These are phyloP conservation scores for Saxicola maurus DNA, from an alignment of 2,797 vertebrate species.

Conservation along the genomic window DNA sequence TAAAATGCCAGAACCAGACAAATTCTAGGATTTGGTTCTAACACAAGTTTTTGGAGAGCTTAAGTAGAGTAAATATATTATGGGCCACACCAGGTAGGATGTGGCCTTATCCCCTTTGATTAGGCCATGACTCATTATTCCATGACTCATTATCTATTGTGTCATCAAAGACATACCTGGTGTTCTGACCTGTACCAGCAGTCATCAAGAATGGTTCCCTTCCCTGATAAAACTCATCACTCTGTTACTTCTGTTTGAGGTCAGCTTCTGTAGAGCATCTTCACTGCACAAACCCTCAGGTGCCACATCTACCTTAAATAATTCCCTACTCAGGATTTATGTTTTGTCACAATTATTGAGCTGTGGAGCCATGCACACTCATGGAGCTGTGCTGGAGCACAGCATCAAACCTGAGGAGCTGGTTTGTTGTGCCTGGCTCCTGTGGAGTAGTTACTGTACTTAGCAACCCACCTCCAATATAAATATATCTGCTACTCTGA, in stretches of 20 bases:
- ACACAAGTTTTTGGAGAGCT: not conserved
- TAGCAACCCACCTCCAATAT: constrained; percentile 54
- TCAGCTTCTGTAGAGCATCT: not conserved
- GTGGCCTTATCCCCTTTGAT: not conserved
- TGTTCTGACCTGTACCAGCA: not conserved
- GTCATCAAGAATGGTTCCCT: not conserved
- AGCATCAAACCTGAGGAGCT: not conserved
- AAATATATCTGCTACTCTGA: constrained; percentile 49
- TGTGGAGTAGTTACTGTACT: constrained; percentile 23
- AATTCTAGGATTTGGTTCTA: not conserved
- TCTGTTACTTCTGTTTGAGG: not conserved
- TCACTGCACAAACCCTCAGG: not conserved
- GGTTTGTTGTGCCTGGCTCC: constrained; percentile 55
- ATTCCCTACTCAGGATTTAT: not conserved
- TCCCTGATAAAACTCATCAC: not conserved
- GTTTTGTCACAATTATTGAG: not conserved
- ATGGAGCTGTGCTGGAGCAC: not conserved
- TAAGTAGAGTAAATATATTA: not conserved
- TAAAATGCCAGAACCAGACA: not conserved
- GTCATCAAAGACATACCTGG: not conserved
- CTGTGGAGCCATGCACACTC: not conserved
- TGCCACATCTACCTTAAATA: not conserved
- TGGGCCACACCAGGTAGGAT: not conserved
- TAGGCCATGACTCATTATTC: not conserved
- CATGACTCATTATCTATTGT: not conserved